Conservation (phyloP, 2,888 invertebrate species). For the Stenchaetothrips biformis region DNA sequence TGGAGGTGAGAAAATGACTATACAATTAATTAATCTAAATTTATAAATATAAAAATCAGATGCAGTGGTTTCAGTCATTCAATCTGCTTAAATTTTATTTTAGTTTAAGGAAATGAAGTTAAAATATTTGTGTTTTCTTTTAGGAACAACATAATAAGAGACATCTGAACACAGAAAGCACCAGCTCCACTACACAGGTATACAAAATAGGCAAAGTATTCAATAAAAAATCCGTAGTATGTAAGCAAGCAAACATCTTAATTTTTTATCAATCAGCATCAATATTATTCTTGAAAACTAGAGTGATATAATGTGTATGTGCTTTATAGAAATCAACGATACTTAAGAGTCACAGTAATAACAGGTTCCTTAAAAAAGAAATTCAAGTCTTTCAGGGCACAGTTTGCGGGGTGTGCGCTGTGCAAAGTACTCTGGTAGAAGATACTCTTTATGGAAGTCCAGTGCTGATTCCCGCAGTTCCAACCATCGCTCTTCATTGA, state of each 20-base stretch:
- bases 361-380: neutral
- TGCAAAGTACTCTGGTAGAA: neutral
- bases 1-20: neutral
- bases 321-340: too few species aligned
- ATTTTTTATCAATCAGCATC: neutral
- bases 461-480: neutral
- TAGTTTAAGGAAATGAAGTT: neutral
- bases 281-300: neutral
- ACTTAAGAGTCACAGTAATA: too few species aligned
- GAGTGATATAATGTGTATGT: neutral
- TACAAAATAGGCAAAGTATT: neutral
- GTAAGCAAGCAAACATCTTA: neutral
- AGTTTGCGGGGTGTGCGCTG: neutral
- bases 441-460: neutral
- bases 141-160: neutral
- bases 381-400: neutral
- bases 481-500: neutral
- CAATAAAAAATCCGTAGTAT: neutral
- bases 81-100: neutral
- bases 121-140: neutral
- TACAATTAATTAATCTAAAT: neutral
- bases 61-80: neutral
- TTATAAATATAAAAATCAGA: neutral
- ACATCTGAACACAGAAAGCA: neutral
- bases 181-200: neutral